A percentile compares a stretch with the other conserved stretches of the same genome.
These are phyloP conservation scores for Podabrus alpinus DNA, from an alignment of 2,888 invertebrate genomes.

Conservation along the genomic window DNA sequence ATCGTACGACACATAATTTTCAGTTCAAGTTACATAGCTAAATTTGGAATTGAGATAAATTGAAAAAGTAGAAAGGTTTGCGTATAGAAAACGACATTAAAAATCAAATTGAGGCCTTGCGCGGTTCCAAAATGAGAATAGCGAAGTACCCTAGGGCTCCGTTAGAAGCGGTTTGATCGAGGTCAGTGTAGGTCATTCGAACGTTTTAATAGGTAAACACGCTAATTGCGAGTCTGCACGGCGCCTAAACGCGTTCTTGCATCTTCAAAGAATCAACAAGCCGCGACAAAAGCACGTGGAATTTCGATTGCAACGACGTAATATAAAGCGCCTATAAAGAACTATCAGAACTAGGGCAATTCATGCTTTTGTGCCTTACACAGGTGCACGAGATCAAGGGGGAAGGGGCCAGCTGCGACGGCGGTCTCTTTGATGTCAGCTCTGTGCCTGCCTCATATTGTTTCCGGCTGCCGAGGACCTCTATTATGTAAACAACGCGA, in stretches of 20 bases:
- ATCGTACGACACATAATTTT: too few species aligned
- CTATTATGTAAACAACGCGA: conserved; percentile 72
- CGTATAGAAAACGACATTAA: background rate
- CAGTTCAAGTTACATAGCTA: background rate
- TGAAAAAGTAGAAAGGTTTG: background rate
- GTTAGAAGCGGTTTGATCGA: conserved; percentile 27
- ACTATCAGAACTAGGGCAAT: conserved; percentile 47
- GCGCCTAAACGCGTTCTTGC: conserved; percentile 39
- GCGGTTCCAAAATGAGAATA: conserved; percentile 12
- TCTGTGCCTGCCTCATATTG: conserved; percentile 56
- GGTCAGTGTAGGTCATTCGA: conserved; percentile 42
- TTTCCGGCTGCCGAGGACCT: conserved; percentile 66
- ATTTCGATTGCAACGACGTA: conserved; percentile 38
- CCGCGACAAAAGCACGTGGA: conserved; percentile 43
- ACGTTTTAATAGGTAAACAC: conserved; percentile 43
- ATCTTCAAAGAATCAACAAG: conserved; percentile 44
- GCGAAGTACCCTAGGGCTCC: conserved; percentile 17
- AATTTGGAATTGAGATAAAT: background rate
- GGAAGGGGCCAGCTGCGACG: conserved; percentile 29
- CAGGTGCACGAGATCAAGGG: conserved; percentile 38
- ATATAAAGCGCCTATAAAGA: conserved; percentile 29
- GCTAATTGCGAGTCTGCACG: conserved; percentile 45
- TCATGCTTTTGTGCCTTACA: conserved; percentile 40
- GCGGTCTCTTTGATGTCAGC: conserved; percentile 55
- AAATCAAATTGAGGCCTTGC: conserved; percentile 1